A percentile compares a stretch with the other conserved stretches of the same genome.
These are phyloP conservation scores for Camponotus pennsylvanicus DNA, from an alignment of 1,140 invertebrate species.

Conservation along the genomic window DNA sequence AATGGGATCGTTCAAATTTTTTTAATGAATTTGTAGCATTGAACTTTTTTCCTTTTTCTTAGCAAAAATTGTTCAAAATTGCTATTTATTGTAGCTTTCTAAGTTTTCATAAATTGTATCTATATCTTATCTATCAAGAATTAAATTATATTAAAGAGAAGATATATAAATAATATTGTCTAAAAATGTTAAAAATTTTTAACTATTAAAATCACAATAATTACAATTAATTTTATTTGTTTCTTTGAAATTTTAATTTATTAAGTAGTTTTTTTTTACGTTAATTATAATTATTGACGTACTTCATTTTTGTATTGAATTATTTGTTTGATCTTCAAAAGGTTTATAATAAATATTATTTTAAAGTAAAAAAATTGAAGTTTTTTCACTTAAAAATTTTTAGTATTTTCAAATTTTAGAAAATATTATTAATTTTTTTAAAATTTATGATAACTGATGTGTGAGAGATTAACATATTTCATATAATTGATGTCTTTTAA, in stretches of 20 bases:
- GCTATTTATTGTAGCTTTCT: neutral
- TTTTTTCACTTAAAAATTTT: neutral
- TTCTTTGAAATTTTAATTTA: too few relatives aligned
- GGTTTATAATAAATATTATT: too few relatives aligned
- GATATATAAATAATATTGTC: too few relatives aligned
- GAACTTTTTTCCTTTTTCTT: neutral
- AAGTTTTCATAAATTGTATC: neutral
- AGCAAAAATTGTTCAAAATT: neutral
- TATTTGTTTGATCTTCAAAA: neutral
- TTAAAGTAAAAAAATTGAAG: too few relatives aligned
- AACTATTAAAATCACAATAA: too few relatives aligned
- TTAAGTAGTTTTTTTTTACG: too few relatives aligned
- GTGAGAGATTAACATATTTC: too few relatives aligned
- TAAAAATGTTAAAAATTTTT: too few relatives aligned
- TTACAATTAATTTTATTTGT: too few relatives aligned
- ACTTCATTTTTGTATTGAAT: neutral
- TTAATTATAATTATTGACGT: neutral
- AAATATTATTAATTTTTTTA: neutral
- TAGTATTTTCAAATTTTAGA: neutral
- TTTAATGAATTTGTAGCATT: neutral
- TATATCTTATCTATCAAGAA: neutral
- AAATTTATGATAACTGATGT: neutral
- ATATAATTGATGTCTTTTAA: neutral
- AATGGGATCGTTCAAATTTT: neutral
- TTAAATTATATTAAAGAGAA: neutral